phyloP scores from a whole-genome alignment of 2,797 vertebrate genomes.

The Merluccius polli region DNA sequence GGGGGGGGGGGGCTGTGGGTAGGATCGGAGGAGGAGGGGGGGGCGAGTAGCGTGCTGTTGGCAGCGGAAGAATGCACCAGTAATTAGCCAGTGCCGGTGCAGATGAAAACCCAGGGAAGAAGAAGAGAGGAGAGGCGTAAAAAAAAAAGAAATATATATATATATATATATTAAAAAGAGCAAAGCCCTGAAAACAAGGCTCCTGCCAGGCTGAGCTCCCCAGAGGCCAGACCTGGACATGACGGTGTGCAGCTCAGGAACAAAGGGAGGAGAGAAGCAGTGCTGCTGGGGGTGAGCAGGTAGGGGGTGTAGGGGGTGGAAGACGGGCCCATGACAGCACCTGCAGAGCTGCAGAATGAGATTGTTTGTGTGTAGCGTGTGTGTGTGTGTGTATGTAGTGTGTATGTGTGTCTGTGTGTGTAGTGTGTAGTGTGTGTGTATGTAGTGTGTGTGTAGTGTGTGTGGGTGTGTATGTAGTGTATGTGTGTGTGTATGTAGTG shows the following conservation, averaged over 20 bases:
- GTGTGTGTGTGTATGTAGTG: conserved; percentile 30
- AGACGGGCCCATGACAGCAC: conserved; percentile 67
- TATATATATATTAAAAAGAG: conserved; percentile 28
- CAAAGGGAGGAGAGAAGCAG: conserved; percentile 68
- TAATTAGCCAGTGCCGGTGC: conserved; percentile 78
- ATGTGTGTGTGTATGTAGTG: conserved; percentile 33
- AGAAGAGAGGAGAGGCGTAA: conserved; percentile 36
- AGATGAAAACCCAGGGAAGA: conserved; percentile 62
- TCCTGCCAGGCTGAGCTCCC: conserved; percentile 71
- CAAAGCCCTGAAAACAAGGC: conserved; percentile 69
- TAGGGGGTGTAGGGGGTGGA: conserved; percentile 55
- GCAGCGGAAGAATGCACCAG: conserved; percentile 71
- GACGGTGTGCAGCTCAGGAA: conserved; percentile 70
- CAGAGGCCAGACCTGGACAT: conserved; percentile 71
- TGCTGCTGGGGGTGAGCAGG: conserved; percentile 43
- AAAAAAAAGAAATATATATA: no score
- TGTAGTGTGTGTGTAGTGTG: conserved; percentile 32
- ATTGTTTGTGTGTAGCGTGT: conserved; percentile 30
- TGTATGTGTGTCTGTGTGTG: conserved; percentile 21
- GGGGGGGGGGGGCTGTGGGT: conserved; percentile 35
- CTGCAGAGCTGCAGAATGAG: conserved; percentile 59
- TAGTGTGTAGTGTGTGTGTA: conserved; percentile 8
- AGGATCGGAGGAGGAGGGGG: conserved; percentile 26
- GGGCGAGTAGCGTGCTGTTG: conserved; percentile 63
- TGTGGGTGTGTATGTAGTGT: no score